These are phyloP conservation scores for Lycophotia porphyrea DNA, from an alignment of 2,888 invertebrate species.

Conservation along the genomic window DNA sequence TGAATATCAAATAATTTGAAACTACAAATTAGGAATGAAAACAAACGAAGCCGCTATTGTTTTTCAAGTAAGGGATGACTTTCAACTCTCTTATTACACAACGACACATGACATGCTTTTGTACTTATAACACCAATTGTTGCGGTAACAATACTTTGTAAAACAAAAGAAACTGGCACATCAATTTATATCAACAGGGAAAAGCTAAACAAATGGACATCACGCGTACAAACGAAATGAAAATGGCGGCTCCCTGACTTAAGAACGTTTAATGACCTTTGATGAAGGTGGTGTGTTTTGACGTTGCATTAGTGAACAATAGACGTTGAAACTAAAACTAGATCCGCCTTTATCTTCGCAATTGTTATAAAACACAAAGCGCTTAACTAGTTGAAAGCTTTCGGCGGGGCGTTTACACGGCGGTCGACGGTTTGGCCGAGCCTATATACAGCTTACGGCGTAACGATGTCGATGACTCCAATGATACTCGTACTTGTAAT, in stretches of 20 bases:
- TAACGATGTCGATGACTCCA: conserved; percentile 43
- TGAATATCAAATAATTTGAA: neutral
- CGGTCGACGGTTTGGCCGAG: conserved; percentile 53
- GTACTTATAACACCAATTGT: conserved; percentile 61
- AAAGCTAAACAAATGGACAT: conserved; percentile 72
- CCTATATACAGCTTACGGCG: conserved; percentile 54
- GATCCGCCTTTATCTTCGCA: conserved; percentile 81
- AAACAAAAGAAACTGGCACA: conserved; percentile 73
- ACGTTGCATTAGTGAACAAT: conserved; percentile 86
- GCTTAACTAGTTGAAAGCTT: conserved; percentile 83
- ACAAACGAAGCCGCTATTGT: conserved; percentile 17
- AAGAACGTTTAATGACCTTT: conserved; percentile 81
- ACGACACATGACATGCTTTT: conserved; percentile 53
- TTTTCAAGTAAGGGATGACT: conserved; percentile 42
- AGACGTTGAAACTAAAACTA: conserved; percentile 81
- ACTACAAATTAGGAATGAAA: conserved; percentile 13
- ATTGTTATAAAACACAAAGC: conserved; percentile 84
- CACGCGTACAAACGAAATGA: conserved; percentile 72
- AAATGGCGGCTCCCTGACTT: conserved; percentile 76
- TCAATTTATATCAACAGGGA: conserved; percentile 67
- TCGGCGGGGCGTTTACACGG: conserved; percentile 67
- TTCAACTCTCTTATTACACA: conserved; percentile 47
- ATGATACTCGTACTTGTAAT: conserved; percentile 46
- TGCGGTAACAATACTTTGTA: conserved; percentile 66
- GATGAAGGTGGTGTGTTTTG: conserved; percentile 78